Evolutionary conservation across 2,888 invertebrate genomes (phyloP).

Genomic region (Agonopterix alstromeriana): DNA sequence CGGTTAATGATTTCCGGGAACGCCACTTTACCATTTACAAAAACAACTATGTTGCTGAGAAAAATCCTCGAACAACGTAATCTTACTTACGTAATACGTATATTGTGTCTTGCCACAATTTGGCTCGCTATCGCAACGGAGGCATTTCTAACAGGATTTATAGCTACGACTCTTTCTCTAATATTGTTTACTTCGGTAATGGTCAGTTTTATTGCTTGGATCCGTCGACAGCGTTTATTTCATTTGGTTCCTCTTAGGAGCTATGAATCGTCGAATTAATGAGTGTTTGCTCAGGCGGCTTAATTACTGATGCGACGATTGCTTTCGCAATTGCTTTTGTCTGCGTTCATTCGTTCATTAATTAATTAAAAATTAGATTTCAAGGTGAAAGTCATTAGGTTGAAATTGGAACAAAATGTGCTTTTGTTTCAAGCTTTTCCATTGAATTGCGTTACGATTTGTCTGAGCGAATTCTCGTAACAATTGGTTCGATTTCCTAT

Average conservation of each 20-base stretch:
- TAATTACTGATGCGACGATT: constrained; percentile 3
- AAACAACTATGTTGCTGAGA: constrained; percentile 20
- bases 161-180: constrained; percentile 53
- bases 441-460: background rate
- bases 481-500: background rate
- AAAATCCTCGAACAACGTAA: constrained; percentile 38
- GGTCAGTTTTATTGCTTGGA: constrained; percentile 59
- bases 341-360: constrained; percentile 3
- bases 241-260: constrained; percentile 27
- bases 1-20: constrained; percentile 6
- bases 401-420: background rate
- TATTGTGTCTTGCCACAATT: constrained; percentile 49
- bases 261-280: constrained; percentile 3
- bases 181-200: constrained; percentile 71
- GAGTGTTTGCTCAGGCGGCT: constrained; percentile 4
- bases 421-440: background rate
- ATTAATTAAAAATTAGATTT: constrained; percentile 4
- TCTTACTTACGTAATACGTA: constrained; percentile 45
- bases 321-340: constrained; percentile 3
- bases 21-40: constrained; percentile 13
- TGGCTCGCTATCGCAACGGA: constrained; percentile 50
- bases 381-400: background rate
- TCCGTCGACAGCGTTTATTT: constrained; percentile 52
- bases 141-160: constrained; percentile 61
- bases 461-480: background rate